Conservation (phyloP, 2,113 vertebrate genomes). For the Bagarius yarrelli region DNA sequence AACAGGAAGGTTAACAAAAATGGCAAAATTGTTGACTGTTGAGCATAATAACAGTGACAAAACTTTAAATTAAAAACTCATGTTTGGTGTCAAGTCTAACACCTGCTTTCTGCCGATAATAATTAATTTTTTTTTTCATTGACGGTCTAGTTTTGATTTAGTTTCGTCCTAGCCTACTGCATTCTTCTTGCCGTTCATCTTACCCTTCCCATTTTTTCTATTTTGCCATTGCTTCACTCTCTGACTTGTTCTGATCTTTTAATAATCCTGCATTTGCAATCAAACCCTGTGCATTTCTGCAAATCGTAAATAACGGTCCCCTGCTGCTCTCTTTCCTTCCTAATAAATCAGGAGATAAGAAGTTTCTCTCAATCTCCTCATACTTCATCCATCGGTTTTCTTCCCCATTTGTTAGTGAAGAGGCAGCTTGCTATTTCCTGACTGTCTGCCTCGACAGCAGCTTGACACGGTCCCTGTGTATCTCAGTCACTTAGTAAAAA, state of each 20-base stretch:
- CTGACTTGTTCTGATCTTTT: not conserved
- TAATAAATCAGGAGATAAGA: not conserved
- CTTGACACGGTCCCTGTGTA: slow-evolving; percentile 35
- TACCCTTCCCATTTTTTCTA: not conserved
- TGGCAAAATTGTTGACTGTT: no score
- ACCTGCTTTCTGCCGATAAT: not conserved
- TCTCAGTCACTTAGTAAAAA: slow-evolving; percentile 41
- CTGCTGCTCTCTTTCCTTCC: not conserved
- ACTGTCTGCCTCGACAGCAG: slow-evolving; percentile 29
- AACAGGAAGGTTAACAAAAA: no score
- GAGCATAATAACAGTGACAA: no score
- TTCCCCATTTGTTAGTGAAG: slow-evolving; percentile 9
- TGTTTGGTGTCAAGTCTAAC: not conserved
- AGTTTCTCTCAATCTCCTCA: not conserved
- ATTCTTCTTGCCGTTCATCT: not conserved
- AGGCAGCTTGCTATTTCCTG: slow-evolving; percentile 38
- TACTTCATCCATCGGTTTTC: slow-evolving; percentile 29
- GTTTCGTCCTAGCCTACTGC: not conserved
- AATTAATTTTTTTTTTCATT: not conserved
- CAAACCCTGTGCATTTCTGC: not conserved
- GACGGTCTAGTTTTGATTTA: not conserved
- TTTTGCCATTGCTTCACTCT: not conserved
- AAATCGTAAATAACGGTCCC: not conserved
- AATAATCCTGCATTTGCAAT: not conserved
- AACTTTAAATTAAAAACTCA: not conserved